Evolutionary conservation across 1,140 invertebrate species (phyloP).

Genomic region (Pseudomyrmex gracilis): DNA sequence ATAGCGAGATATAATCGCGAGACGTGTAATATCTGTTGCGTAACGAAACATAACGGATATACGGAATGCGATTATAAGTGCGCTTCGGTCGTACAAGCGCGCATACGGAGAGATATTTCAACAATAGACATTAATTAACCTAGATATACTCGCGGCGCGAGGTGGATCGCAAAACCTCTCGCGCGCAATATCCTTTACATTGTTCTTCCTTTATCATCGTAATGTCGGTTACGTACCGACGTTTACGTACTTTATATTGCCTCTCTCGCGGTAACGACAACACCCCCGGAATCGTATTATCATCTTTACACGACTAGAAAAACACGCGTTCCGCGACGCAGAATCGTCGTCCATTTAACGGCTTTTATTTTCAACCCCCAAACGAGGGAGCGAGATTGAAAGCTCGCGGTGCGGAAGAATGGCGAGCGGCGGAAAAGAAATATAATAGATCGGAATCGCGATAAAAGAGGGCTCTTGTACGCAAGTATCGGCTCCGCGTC

Average conservation of each 20-base stretch:
- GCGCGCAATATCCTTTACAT: constrained; percentile 4
- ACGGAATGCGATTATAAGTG: neutral
- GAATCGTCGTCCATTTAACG: neutral
- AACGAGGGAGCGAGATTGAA: constrained; percentile 2
- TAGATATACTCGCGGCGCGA: neutral
- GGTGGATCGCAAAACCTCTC: neutral
- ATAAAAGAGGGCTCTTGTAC: neutral
- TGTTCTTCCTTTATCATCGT: neutral
- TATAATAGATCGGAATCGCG: constrained; percentile 19
- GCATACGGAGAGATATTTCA: neutral
- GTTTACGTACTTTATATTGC: constrained; percentile 6
- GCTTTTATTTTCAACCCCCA: constrained; percentile 14
- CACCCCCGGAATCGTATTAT: constrained; percentile 13
- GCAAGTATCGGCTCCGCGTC: neutral
- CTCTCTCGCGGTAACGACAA: neutral
- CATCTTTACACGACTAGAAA: neutral
- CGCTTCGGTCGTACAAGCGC: neutral
- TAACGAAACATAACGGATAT: constrained; percentile 37
- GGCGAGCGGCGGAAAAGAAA: constrained; percentile 9
- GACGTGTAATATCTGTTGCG: neutral
- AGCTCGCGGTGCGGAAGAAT: neutral
- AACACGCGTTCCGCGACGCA: neutral
- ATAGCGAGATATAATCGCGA: constrained; percentile 21
- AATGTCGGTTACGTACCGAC: neutral
- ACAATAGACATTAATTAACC: constrained; percentile 41